phyloP scores from a whole-genome alignment of 2,888 invertebrate species.

The Caenorhabditis zanzibari region DNA sequence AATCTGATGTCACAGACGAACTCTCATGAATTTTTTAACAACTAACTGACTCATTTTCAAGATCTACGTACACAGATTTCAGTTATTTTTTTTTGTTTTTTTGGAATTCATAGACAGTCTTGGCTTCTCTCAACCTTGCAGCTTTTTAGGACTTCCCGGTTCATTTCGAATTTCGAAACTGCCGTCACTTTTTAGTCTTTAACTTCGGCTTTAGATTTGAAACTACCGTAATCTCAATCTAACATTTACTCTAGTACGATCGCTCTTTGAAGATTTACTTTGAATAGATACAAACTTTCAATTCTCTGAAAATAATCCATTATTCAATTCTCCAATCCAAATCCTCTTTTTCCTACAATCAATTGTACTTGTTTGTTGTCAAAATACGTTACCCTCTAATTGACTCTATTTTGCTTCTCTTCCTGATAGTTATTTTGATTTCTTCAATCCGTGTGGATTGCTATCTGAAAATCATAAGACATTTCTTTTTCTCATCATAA shows the following conservation, averaged over 20 bases:
- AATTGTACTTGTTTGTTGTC: slow-evolving; percentile 29
- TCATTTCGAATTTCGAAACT: too few species aligned
- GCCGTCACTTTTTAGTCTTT: neutral
- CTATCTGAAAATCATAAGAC: neutral
- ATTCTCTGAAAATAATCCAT: neutral
- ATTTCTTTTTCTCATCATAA: slow-evolving; percentile 11
- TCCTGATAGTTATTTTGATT: slow-evolving; percentile 34
- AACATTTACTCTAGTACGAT: neutral
- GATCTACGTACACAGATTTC: neutral
- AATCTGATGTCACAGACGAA: slow-evolving; percentile 1
- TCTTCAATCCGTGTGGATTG: slow-evolving; percentile 3
- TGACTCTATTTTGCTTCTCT: slow-evolving; percentile 27
- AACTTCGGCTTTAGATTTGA: too few species aligned
- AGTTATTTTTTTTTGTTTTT: neutral
- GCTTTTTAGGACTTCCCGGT: neutral
- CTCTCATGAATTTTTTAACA: neutral
- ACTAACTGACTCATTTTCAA: neutral
- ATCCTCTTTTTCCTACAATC: neutral
- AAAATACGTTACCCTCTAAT: slow-evolving; percentile 13
- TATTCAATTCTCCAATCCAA: neutral
- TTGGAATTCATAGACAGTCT: neutral
- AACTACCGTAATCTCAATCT: neutral
- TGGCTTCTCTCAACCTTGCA: neutral
- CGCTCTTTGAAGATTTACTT: neutral
- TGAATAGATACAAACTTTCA: neutral